These are phyloP conservation scores for Heliconius ethilla DNA, from an alignment of 2,888 invertebrate species.

Conservation along the genomic window DNA sequence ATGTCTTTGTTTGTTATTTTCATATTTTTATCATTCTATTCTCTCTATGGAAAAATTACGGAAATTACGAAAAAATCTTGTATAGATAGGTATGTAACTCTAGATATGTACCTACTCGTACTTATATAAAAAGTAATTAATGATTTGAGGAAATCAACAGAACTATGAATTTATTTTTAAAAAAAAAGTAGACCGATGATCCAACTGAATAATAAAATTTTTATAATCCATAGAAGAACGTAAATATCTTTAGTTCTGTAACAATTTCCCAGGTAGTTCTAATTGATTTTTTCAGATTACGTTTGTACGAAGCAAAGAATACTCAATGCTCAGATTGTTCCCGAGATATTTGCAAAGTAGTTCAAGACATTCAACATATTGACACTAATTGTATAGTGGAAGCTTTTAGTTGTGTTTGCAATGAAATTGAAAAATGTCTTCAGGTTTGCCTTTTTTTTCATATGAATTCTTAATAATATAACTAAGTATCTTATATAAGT, in stretches of 20 bases:
- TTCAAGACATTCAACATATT: conserved; percentile 67
- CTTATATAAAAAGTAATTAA: too few relatives aligned
- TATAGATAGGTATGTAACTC: background rate
- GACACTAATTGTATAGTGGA: conserved; percentile 71
- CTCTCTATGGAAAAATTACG: background rate
- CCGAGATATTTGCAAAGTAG: conserved; percentile 62
- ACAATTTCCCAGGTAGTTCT: background rate
- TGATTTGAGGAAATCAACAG: too few relatives aligned
- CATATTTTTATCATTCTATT: background rate
- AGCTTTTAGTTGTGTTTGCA: conserved; percentile 62
- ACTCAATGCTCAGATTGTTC: conserved; percentile 51
- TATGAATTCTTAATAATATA: background rate
- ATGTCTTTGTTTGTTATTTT: background rate
- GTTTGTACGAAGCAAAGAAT: conserved; percentile 64
- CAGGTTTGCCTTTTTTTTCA: conserved; percentile 57
- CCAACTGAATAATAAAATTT: too few relatives aligned
- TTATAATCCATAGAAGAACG: too few relatives aligned
- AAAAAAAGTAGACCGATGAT: background rate
- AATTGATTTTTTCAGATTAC: conserved; percentile 58
- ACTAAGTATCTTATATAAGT: too few relatives aligned
- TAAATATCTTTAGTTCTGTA: background rate
- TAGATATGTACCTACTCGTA: too few relatives aligned
- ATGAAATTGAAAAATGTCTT: conserved; percentile 66
- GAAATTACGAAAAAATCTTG: background rate
- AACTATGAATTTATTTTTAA: background rate